Evolutionary conservation across 2,113 vertebrate genomes (phyloP), one percentile per base, ranked within the genome.

Genomic region (Ctenomys sociabilis): DNA sequence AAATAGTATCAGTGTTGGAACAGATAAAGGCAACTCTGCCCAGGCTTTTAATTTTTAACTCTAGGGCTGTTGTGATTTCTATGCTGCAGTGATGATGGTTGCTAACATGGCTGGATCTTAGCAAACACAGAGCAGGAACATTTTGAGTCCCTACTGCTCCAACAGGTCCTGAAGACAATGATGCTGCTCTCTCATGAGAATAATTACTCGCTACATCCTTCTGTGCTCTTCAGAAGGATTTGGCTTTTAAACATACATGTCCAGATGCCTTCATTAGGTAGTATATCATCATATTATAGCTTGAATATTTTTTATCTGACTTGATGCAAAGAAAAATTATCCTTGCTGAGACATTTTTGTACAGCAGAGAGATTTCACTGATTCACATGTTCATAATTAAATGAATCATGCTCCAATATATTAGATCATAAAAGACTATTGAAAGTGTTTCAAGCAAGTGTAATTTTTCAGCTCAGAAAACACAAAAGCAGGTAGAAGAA

Each of bases 21-120:
- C 12, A 93, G 43, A 91, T 26, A 59, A 75, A 95, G 40, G 32
- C 57, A 86, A 91, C 91, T 84, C 92, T 61, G 68, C 57, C 43
- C 52, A 64, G 66, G 54, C 35, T 91, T 92, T 72, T 35, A 2
- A 66, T 89, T 82, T 88, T 97, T 97, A 97, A 96, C 95, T 61
- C 95, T 78, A 9, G 89, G 87, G 90, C 96, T 95, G n/a, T 89
- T 93, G 88, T 91, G 89, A 87, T 52, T 96, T 7, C 13, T 43
- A 3, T 37, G 40, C 3, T 10, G 7, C 35, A 14, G 37, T 40
- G 43, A 7, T 30, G 40, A 70, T 9, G 12, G 17, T 32, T 86
- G 21, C 84, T 54, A 57, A 37, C 59, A 87, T 64, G 5, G 14
- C 30, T 85, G 40, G 37, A 70, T 66, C 63, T 86, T 24, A 52